These are phyloP conservation scores for Orthochromis malagaraziensis DNA, from an alignment of 2,113 vertebrate genomes.

Conservation along the genomic window DNA sequence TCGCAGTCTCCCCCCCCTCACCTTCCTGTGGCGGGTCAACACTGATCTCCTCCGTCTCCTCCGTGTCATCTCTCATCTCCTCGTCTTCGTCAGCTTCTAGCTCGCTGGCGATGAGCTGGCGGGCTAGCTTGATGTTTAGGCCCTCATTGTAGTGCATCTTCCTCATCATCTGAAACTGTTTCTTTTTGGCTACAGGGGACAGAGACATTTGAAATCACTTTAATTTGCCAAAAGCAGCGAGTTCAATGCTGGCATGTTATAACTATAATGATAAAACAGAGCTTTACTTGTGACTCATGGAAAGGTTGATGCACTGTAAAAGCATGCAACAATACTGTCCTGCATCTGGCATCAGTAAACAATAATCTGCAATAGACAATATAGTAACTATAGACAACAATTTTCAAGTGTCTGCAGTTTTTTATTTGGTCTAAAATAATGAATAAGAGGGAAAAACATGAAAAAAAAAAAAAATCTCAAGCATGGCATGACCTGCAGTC, in stretches of 20 bases:
- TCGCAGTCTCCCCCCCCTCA: not conserved
- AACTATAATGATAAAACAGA: not conserved
- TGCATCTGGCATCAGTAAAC: not conserved
- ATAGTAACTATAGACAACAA: not conserved
- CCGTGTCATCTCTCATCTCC: conserved; percentile 83
- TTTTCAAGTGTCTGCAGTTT: not conserved
- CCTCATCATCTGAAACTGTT: conserved; percentile 95
- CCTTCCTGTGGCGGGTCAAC: conserved; percentile 75
- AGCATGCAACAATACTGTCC: not conserved
- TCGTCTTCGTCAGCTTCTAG: conserved; percentile 80
- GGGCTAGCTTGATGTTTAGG: conserved; percentile 92
- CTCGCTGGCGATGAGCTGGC: conserved; percentile 91
- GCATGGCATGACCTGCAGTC: not conserved
- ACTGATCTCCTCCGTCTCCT: conserved; percentile 75
- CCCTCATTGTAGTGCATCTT: conserved; percentile 98
- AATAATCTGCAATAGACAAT: not conserved
- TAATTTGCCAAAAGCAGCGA: not conserved
- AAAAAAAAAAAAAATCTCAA: not conserved
- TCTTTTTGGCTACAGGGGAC: conserved; percentile 77
- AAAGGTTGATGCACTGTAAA: not conserved
- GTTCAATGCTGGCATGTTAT: not conserved
- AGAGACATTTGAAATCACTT: not conserved
- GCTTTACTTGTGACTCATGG: not conserved
- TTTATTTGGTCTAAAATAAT: not conserved
- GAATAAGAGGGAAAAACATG: not conserved